Evolutionary conservation across 2,113 vertebrate genomes (phyloP).

Genomic region (Himantopus leucocephalus): DNA sequence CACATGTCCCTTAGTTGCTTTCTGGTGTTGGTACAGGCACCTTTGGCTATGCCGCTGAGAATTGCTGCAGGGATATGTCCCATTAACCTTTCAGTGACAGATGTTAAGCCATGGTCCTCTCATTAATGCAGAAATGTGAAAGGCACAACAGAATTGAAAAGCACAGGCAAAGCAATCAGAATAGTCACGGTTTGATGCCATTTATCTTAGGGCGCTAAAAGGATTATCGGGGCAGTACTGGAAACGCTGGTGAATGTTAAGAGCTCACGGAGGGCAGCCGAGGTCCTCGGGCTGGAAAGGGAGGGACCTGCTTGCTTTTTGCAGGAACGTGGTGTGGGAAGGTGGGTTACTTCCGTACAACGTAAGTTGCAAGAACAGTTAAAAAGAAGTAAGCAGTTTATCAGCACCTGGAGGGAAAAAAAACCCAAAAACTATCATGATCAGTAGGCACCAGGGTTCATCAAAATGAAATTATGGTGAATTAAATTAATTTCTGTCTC

Average conservation of each 20-base stretch:
- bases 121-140: not conserved
- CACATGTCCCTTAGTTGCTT: not conserved
- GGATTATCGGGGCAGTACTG: not conserved
- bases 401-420: not conserved
- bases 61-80: not conserved
- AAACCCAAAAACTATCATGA: not conserved
- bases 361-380: not conserved
- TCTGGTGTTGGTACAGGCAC: not conserved
- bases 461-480: conserved; percentile 1
- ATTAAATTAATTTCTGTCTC: conserved; percentile 43
- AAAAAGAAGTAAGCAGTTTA: not conserved
- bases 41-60: not conserved
- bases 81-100: accelerated
- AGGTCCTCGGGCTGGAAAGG: not conserved
- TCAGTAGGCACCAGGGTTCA: not conserved
- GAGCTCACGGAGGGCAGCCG: not conserved
- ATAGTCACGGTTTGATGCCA: not conserved
- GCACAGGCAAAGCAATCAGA: not conserved
- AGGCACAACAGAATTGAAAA: not conserved
- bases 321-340: not conserved
- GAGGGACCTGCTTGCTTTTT: not conserved
- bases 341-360: not conserved
- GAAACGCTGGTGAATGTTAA: not conserved
- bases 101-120: not conserved
- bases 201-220: not conserved